Conservation (phyloP, 2,888 invertebrate genomes). For the Emmelina monodactyla region DNA sequence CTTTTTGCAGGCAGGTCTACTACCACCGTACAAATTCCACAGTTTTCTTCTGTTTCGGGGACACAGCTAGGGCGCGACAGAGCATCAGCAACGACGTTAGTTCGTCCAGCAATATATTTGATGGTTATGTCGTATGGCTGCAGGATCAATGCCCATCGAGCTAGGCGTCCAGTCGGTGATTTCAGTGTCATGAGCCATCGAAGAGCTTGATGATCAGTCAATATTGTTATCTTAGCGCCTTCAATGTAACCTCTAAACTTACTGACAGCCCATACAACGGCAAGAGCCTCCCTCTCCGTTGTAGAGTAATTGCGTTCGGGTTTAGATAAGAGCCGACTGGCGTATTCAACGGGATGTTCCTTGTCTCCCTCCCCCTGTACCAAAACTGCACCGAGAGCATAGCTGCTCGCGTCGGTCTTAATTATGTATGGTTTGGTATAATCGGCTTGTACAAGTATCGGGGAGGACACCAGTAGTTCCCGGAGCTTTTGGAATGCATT, state of each 20-base stretch:
- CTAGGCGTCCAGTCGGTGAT: conserved; percentile 31
- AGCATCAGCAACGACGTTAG: conserved; percentile 9
- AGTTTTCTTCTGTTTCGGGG: conserved; percentile 1
- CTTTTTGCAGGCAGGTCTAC: conserved; percentile 7
- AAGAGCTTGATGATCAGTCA: conserved; percentile 11
- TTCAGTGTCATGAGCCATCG: conserved; percentile 23
- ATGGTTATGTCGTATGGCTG: conserved; percentile 17
- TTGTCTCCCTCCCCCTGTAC: conserved; percentile 18
- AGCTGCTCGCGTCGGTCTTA: conserved; percentile 17
- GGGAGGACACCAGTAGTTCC: conserved; percentile 4
- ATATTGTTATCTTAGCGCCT: conserved; percentile 5
- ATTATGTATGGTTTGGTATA: conserved; percentile 7
- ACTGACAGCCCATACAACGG: too few relatives aligned
- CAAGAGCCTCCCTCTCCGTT: conserved; percentile 13
- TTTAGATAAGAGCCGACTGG: conserved; percentile 15
- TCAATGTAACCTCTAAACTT: conserved; percentile 9
- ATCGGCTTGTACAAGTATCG: conserved; percentile 11
- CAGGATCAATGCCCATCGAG: conserved; percentile 33
- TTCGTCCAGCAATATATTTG: conserved; percentile 5
- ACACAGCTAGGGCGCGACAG: conserved; percentile 11
- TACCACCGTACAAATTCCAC: conserved; percentile 7
- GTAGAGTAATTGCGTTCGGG: conserved; percentile 19
- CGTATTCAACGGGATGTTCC: conserved; percentile 18
- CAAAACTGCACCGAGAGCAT: conserved; percentile 20
- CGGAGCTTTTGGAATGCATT: conserved; percentile 1